Conservation (phyloP, 2,113 vertebrate genomes). For the Romanogobio albipinnatus region DNA sequence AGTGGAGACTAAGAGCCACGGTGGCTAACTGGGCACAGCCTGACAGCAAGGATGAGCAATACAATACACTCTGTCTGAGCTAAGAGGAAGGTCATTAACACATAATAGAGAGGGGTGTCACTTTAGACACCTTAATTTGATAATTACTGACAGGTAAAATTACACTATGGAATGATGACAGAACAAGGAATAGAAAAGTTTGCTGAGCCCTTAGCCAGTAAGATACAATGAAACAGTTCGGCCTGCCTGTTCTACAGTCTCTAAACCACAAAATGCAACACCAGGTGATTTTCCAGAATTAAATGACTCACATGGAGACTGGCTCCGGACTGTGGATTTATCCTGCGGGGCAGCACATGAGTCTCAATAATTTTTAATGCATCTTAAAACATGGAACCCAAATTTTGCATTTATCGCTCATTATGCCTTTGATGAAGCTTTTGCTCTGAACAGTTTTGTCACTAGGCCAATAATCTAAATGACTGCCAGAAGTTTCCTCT, state of each 20-base stretch:
- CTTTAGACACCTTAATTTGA: slow-evolving; percentile 59
- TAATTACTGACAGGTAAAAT: slow-evolving; percentile 60
- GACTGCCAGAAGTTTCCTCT: slow-evolving; percentile 48
- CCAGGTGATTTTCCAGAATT: background rate
- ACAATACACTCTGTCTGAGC: slow-evolving; percentile 54
- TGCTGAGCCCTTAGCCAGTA: slow-evolving; percentile 39
- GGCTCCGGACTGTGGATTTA: background rate
- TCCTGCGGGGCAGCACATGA: background rate
- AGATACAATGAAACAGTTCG: slow-evolving; percentile 29
- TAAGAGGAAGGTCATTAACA: slow-evolving; percentile 59
- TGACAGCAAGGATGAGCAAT: slow-evolving; percentile 48
- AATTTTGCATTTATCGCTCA: slow-evolving; percentile 16
- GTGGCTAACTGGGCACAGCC: slow-evolving; percentile 44
- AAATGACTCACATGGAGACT: slow-evolving; percentile 3
- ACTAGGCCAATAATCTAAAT: slow-evolving; percentile 41
- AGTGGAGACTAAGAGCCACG: slow-evolving; percentile 35
- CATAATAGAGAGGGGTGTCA: slow-evolving; percentile 56
- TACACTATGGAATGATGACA: slow-evolving; percentile 45
- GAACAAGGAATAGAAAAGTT: slow-evolving; percentile 36
- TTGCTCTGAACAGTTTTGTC: slow-evolving; percentile 37
- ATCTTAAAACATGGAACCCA: slow-evolving; percentile 9
- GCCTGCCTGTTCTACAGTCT: slow-evolving; percentile 3
- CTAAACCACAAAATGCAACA: background rate
- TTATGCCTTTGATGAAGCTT: slow-evolving; percentile 29
- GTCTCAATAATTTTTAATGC: slow-evolving; percentile 14